Evolutionary conservation across 2,888 invertebrate species (phyloP), one percentile per base, ranked within the genome.

Genomic region (Linyphia triangularis): DNA sequence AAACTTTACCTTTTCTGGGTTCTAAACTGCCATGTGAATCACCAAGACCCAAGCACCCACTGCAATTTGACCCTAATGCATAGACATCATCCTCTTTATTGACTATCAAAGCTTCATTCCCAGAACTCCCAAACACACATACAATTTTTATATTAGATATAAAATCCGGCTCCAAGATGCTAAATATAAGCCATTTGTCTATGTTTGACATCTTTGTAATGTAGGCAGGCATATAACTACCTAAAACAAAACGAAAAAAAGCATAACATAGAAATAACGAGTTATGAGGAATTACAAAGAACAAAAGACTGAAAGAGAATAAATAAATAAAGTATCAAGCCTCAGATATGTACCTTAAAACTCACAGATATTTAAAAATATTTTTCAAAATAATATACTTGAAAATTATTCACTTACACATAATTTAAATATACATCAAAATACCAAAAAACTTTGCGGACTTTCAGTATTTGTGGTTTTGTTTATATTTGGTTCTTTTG

Each of bases 121-220:
- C 95, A 33, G 94, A 93, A 90, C 93, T 94, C 19, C 95, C 95
- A 92, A 94, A 95, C 19, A 95, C 94, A 89, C 94, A 93, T 28
- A 94, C 93, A 91, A 94, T 93, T 90, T 93, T 93, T 40, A 95
- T 93, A 75, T 93, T 93, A 0, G 92, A 91, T 0, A 94, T 91
- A 89, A 94, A 94, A 40, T 94, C 93, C 16, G 93, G 92, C 16
- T 94, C 93, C 40, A 95, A 91, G 2, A 95, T 92, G 89, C 94
- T 94, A 90, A 95, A 94, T 57, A 95, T 93, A 6, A 94, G 93
- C 95, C 95, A 95, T 89, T 94, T 94, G 85, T 93, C 93, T n/a
- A 94, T 89, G 73, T 91, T 81, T 16, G 89, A 79, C 89, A 89
- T 89, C 57, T 79, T 86, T 2, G 81, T 73, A 19, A 65, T 16